Evolutionary conservation across 2,113 vertebrate species (phyloP), one percentile per base, ranked within the genome.

Genomic region (Oreamnos americanus): DNA sequence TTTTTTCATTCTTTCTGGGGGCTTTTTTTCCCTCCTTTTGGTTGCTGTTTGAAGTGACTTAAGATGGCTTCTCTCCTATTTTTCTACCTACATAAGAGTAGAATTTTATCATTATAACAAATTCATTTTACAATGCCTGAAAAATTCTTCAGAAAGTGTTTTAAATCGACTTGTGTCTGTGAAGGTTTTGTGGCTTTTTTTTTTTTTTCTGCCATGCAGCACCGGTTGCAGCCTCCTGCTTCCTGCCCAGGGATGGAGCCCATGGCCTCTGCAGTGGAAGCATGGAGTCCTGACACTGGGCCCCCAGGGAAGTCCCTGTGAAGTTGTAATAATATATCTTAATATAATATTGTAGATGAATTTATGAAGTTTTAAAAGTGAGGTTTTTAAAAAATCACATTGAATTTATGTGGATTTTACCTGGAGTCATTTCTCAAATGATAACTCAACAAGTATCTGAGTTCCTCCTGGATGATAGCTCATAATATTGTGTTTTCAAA

Each of bases 291-390:
- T 76, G 14, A 76, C 71, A 26, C 39, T 76, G 39, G 23, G 2
- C 12, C 6, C 43, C 71, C 71, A 43, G 39, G 23, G 23, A 14
- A 26, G 39, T 14, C 23, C 71, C 21, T 71, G 11, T 87, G 10
- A 81, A 36, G 7, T 81, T 93, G 93, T 91, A 62, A 25, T 74
- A 84, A 28, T 30, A 7, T 36, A 16, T 87, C 81, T 90, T 55
- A 95, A 67, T 47, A 45, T 28, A 39, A 19, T 67, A 49, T 88
- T 94, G 88, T 94, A 71, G 23, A 10, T 93, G 39, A n/a, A 87
- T 71, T 86, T 91, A 57, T 96, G 9, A 89, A 81, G 49, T 21
- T 96, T 95, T 60, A 43, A 82, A 90, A 90, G 87, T 64, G 84
- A 95, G 4, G 6, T 51, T 49, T 96, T 76, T 49, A 25, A 91